A percentile compares a stretch with the other conserved stretches of the same genome.
These are phyloP conservation scores for Aix galericulata DNA, from an alignment of 2,113 vertebrate species.

Conservation along the genomic window DNA sequence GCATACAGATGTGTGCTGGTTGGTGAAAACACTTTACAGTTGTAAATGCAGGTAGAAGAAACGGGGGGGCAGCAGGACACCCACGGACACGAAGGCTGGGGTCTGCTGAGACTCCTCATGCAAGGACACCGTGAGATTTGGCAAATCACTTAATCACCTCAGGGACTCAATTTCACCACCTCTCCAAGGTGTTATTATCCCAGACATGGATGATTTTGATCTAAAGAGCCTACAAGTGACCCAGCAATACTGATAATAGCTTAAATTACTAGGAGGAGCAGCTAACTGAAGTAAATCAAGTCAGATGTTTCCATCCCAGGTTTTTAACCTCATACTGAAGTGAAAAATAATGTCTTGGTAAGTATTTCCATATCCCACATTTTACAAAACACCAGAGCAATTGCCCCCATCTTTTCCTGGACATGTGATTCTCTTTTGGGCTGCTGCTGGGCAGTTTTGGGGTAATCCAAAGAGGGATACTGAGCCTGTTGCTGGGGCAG, in stretches of 20 bases:
- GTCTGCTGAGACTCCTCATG: not conserved
- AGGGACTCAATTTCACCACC: not conserved
- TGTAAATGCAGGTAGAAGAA: not conserved
- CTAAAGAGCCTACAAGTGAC: not conserved
- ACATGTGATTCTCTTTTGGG: not conserved
- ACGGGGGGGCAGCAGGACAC: not conserved
- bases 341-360: not conserved
- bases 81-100: not conserved
- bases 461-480: not conserved
- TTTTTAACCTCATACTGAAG: not conserved
- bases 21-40: not conserved
- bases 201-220: not conserved
- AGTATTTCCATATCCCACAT: not conserved
- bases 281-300: not conserved
- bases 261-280: not conserved
- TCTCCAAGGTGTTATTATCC: not conserved
- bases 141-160: not conserved
- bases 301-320: not conserved
- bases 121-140: not conserved
- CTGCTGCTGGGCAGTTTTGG: not conserved
- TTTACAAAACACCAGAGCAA: not conserved
- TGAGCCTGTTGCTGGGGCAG: not conserved
- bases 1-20: rapidly evolving
- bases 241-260: not conserved
- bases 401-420: not conserved